Evolutionary conservation across 2,888 invertebrate genomes (phyloP), one percentile per base, ranked within the genome.

Genomic region (Anthophora plumipes): DNA sequence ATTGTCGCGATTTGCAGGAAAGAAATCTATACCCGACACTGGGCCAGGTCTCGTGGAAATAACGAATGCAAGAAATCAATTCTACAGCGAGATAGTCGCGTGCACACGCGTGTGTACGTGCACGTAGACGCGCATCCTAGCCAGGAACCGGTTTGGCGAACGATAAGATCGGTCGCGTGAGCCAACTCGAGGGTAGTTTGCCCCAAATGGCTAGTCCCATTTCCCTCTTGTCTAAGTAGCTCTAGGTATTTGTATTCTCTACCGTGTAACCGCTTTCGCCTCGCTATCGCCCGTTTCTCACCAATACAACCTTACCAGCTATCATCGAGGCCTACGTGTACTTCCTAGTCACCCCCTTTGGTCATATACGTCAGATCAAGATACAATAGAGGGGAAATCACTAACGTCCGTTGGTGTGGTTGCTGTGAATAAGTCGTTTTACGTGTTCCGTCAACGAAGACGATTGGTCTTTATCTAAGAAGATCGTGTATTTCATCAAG

Each of bases 121-220:
- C 37, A 60, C 74, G 80, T 63, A 80, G 54, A 43, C 67, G n/a
- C 55, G 70, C 61, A 80, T 74, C 73, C 82, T 80, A 80, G 68
- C 50, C 73, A 75, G 79, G 75, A 83, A 68, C 66, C 76, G 74
- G 85, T 78, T 72, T 70, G 76, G 73, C 74, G 61, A 57, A 20
- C 80, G 92, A 92, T 92, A 92, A 90, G 90, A 92, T 91, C 92
- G 83, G 88, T 91, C 90, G 90, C 91, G 92, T 92, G 91, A 90
- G 89, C 85, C 84, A 85, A 83, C 82, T 83, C 82, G 77, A 87
- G 84, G 85, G 88, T 88, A 89, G 91, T 90, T 90, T 89, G 88
- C 87, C 89, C 89, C 84, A 89, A 91, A 91, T 91, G 90, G 90
- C 88, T 88, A 88, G 86, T 90, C 89, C 87, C 84, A 88, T 88